These are phyloP conservation scores for Drosophila planitibia DNA, from an alignment of 2,888 invertebrate species.

Conservation along the genomic window DNA sequence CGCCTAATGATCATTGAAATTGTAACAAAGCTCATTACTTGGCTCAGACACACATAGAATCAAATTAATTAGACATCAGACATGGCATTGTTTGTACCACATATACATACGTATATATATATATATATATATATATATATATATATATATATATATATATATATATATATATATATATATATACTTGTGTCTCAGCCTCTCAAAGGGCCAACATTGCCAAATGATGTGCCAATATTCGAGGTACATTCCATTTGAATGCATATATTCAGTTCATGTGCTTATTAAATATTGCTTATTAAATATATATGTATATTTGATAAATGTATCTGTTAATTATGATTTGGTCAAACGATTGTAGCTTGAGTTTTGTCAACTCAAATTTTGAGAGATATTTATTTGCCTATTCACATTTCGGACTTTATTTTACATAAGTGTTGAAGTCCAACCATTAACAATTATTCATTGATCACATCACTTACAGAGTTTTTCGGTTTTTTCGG, in stretches of 20 bases:
- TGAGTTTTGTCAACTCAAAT: background rate
- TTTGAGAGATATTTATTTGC: background rate
- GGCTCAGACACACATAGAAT: constrained; percentile 14
- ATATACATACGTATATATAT: too few relatives aligned
- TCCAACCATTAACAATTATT: background rate
- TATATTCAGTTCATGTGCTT: too few relatives aligned
- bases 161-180: background rate
- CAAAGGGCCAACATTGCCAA: background rate
- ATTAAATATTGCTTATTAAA: background rate
- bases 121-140: too few relatives aligned
- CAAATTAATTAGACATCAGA: constrained; percentile 46
- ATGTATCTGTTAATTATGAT: background rate
- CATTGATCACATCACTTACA: background rate
- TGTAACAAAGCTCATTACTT: constrained; percentile 34
- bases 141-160: too few relatives aligned
- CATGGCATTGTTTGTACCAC: background rate
- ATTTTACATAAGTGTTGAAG: background rate
- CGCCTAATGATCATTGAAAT: constrained; percentile 32
- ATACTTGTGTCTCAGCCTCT: background rate
- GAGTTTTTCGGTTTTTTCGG: background rate
- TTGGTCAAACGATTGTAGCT: background rate
- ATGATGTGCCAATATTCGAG: background rate
- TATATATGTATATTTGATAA: background rate
- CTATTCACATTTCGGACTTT: background rate
- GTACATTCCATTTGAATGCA: background rate